Evolutionary conservation across 2,797 vertebrate genomes (phyloP), one percentile per base, ranked within the genome.

Genomic region (Podargus strigoides): DNA sequence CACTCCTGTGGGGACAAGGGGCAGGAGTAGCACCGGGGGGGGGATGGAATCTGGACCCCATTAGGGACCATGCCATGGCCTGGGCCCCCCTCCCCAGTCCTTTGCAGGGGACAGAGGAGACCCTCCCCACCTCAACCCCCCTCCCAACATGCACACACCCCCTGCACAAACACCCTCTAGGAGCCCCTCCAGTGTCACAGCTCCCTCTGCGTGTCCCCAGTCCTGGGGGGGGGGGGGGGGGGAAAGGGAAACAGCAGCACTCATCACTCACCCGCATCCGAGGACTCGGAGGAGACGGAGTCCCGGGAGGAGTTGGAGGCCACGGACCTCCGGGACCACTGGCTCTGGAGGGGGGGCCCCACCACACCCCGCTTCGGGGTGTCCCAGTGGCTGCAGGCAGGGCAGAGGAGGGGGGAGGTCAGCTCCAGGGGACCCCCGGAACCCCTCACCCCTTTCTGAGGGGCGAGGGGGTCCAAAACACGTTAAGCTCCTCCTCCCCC

Each of bases 211-310:
- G 19, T 21, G 11, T 6, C 55, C 63, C 55, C 37, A 6, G 26
- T 3, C 23, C 15, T 9, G 15, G 15, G 15, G 24, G 3, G 15
- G 30, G 5, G 14, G 22, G 26, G 20, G 12, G 10, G 36, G 20
- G 6, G 26, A 14, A 26, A 23, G 13, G 9, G 9, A 10, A 4
- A 8, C 44, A 24, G 44, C 41, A 6, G 50, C 23, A 9, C 39
- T 44, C 36, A 7, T 5, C 23, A 53, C 98, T 98, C 88, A 99
- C 99, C 99, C 89, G 98, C 98, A 97, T 99, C 99, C 36, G 98
- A 98, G 41, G 98, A 98, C 94, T 99, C 99, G 5, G 99, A 99
- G 20, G 98, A 98, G n/a, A 98, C 98, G 14, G 99, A 99, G 14
- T 97, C 98, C 91, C 97, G 81, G 9, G 98, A 99, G 8, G 98